Conservation (phyloP, 92 coral and sea anemone genomes). For the Zoanthus solanderi region DNA sequence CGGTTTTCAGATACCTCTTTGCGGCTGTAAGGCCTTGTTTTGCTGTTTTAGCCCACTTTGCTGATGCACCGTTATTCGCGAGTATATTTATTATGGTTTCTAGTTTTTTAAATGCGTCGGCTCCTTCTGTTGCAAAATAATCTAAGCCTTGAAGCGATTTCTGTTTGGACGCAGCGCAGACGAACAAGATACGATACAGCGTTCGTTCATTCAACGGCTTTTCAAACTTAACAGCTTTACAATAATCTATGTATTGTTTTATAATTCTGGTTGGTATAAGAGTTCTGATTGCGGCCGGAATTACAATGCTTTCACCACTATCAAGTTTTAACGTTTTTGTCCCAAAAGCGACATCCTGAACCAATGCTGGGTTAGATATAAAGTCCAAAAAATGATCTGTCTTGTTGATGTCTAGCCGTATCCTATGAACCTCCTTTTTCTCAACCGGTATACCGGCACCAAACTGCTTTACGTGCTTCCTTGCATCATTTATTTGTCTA, state of each 20-base stretch:
- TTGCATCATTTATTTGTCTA: slow-evolving; percentile 8
- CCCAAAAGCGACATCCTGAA: slow-evolving; percentile 17
- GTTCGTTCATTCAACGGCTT: slow-evolving; percentile 3
- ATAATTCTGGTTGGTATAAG: slow-evolving; percentile 22
- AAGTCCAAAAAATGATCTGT: slow-evolving; percentile 15
- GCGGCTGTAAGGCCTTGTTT: slow-evolving; percentile 29
- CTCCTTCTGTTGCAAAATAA: slow-evolving; percentile 23
- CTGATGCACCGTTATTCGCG: slow-evolving; percentile 21
- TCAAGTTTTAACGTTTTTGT: slow-evolving; percentile 23
- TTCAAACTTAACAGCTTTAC: slow-evolving; percentile 16
- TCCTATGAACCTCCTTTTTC: slow-evolving; percentile 16
- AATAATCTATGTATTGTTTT: slow-evolving; percentile 12
- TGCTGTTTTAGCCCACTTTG: slow-evolving; percentile 12
- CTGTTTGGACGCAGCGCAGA: slow-evolving; percentile 32
- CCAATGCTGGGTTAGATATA: slow-evolving; percentile 9
- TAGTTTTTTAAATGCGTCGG: slow-evolving; percentile 14
- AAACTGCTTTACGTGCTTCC: slow-evolving; percentile 9
- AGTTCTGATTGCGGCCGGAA: slow-evolving; percentile 28
- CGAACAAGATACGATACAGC: slow-evolving; percentile 32
- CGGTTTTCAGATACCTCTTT: slow-evolving; percentile 21
- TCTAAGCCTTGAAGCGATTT: slow-evolving; percentile 25
- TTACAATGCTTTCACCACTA: slow-evolving; percentile 17
- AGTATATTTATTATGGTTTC: slow-evolving; percentile 17
- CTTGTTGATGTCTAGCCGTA: slow-evolving; percentile 12
- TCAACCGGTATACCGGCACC: slow-evolving; percentile 19